Conservation (phyloP, 2,888 invertebrate species). For the Cataglyphis cursor region DNA sequence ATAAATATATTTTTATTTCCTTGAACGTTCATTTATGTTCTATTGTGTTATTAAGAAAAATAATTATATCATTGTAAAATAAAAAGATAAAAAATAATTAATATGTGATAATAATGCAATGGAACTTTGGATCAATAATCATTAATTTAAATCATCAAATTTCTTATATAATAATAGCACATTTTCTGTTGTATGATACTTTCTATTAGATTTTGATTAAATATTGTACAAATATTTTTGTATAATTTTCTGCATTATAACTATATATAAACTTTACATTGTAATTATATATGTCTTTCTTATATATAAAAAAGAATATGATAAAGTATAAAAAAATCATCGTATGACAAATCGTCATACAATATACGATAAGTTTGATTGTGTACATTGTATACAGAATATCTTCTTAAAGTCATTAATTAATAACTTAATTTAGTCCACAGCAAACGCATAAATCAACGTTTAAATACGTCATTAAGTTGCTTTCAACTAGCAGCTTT, state of each 20-base stretch:
- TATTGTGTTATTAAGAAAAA: neutral
- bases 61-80: neutral
- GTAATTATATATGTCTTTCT: conserved; percentile 6
- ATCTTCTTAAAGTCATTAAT: neutral
- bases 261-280: neutral
- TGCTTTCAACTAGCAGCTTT: conserved; percentile 32
- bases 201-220: no score
- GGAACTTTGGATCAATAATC: neutral
- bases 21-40: neutral
- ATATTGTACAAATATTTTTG: no score
- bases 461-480: conserved; percentile 38
- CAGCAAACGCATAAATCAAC: conserved; percentile 19
- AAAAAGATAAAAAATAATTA: neutral
- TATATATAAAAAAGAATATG: neutral
- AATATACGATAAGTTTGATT: neutral
- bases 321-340: neutral
- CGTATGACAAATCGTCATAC: neutral
- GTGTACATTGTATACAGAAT: neutral
- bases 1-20: neutral
- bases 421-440: conserved; percentile 1
- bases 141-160: no score
- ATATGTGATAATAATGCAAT: neutral
- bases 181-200: no score
- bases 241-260: no score
- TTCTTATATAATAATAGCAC: no score